Conservation (phyloP, 2,113 vertebrate species). For the Platycercus adscitus region DNA sequence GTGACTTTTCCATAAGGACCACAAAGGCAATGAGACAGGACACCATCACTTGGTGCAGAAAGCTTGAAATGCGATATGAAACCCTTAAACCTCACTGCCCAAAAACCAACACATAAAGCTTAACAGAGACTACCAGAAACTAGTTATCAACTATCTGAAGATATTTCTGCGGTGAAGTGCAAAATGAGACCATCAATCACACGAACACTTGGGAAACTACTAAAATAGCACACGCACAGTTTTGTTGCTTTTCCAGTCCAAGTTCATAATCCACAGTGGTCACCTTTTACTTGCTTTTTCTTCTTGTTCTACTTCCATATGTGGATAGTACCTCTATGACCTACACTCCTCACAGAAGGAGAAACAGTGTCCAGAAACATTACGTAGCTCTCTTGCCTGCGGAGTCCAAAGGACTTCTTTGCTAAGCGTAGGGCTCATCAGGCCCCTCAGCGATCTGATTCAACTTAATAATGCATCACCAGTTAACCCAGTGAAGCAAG, state of each 20-base stretch:
- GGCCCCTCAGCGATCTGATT: neutral
- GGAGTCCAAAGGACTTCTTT: neutral
- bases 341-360: rapidly evolving
- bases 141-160: neutral
- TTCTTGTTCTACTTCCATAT: neutral
- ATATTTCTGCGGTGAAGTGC: neutral
- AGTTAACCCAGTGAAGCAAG: neutral
- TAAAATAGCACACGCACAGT: neutral
- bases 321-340: neutral
- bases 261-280: neutral
- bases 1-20: neutral
- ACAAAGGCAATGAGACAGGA: neutral
- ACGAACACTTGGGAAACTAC: neutral
- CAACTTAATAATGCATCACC: neutral
- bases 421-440: neutral
- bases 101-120: neutral
- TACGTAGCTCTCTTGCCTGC: neutral
- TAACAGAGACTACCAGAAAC: neutral
- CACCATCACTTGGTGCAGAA: neutral
- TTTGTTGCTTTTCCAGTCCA: neutral
- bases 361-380: neutral
- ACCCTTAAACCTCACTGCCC: neutral
- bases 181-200: neutral
- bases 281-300: neutral
- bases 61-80: neutral